Conservation (phyloP, 2,888 invertebrate genomes). For the Lottia gigantea region DNA sequence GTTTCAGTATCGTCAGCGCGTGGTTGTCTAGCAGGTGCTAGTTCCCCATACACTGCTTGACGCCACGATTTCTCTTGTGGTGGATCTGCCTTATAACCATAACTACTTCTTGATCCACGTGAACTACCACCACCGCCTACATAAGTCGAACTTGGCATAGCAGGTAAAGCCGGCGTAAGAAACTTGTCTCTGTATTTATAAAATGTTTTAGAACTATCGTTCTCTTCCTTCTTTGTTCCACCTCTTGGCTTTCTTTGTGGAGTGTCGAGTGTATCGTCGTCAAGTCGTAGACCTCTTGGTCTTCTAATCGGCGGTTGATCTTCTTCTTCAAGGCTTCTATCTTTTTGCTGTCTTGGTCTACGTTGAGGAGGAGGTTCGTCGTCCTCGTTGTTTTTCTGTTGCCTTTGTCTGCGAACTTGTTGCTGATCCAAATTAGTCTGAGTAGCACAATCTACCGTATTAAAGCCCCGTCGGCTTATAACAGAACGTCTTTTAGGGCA, state of each 20-base stretch:
- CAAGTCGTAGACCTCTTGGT: no score
- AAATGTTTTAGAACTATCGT: conserved; percentile 37
- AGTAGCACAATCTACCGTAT: conserved; percentile 48
- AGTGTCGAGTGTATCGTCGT: no score
- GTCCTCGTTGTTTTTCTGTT: conserved; percentile 30
- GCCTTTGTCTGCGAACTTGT: conserved; percentile 13
- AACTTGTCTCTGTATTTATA: conserved; percentile 52
- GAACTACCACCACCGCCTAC: conserved; percentile 16
- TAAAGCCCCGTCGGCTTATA: conserved; percentile 28
- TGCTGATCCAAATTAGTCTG: conserved; percentile 52
- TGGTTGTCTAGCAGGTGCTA: conserved; percentile 27
- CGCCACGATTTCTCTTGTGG: conserved; percentile 54
- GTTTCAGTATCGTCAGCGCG: conserved; percentile 23
- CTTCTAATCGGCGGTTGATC: no score
- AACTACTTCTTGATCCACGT: conserved; percentile 8
- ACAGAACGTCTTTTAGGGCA: conserved; percentile 35
- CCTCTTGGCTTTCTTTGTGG: neutral
- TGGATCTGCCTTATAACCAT: conserved; percentile 37
- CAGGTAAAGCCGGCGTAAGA: conserved; percentile 28
- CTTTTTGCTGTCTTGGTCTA: no score
- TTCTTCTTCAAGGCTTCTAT: no score
- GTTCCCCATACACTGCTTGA: conserved; percentile 55
- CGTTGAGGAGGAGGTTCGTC: conserved; percentile 22
- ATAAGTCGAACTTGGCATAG: conserved; percentile 31
- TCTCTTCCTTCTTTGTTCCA: neutral